Conservation (phyloP, 2,113 vertebrate species). For the Nothobranchius furzeri region DNA sequence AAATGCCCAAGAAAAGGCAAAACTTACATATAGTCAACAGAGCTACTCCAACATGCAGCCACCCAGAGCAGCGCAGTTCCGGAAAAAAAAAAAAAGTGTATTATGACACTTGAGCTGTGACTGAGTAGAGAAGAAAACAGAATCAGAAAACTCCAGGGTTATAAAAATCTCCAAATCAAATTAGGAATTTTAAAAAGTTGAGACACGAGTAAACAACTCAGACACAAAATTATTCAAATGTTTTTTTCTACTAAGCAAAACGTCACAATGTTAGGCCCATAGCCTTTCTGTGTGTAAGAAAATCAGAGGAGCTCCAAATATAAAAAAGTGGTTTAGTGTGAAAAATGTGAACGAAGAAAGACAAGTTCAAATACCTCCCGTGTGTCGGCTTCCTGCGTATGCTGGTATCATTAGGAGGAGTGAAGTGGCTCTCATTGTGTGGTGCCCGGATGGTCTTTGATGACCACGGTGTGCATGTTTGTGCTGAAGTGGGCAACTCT, state of each 20-base stretch:
- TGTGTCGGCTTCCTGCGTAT: slow-evolving; percentile 64
- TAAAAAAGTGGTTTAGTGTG: neutral
- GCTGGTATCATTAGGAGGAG: slow-evolving; percentile 75
- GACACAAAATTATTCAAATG: no score
- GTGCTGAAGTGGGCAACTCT: slow-evolving; percentile 61
- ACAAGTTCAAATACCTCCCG: slow-evolving; percentile 28
- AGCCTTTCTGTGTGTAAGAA: neutral
- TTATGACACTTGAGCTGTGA: no score
- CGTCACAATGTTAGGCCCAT: neutral
- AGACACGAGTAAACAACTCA: no score
- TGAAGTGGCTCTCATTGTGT: slow-evolving; percentile 73
- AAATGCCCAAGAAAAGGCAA: no score
- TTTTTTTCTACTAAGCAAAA: neutral
- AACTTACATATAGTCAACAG: no score
- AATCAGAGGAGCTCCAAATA: neutral
- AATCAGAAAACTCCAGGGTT: no score
- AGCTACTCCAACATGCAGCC: no score
- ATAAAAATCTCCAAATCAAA: no score
- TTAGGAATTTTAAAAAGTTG: no score
- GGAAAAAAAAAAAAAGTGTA: no score
- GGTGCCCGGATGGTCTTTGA: slow-evolving; percentile 68
- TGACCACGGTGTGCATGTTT: slow-evolving; percentile 54
- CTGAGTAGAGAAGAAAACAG: no score
- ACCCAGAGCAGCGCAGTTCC: no score
- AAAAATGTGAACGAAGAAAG: neutral